Evolutionary conservation across 2,888 invertebrate species (phyloP).

Genomic region (Platycnemis pennipes): DNA sequence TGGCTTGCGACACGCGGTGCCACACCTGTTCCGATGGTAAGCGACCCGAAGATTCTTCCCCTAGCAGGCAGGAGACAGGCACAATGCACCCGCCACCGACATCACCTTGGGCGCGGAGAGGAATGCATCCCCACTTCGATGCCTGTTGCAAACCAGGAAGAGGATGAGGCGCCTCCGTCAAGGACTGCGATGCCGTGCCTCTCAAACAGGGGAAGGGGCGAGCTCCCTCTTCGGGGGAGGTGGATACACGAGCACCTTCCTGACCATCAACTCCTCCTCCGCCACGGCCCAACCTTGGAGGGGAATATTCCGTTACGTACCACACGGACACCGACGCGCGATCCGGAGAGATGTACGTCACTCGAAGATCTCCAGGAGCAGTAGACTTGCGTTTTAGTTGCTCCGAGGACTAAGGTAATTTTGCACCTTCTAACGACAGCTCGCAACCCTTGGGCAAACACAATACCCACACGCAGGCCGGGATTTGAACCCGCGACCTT

Average conservation of each 20-base stretch:
- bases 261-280: background rate
- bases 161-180: background rate
- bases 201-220: background rate
- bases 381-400: no score
- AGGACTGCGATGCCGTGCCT: background rate
- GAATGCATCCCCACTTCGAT: background rate
- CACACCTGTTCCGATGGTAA: background rate
- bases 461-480: no score
- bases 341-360: background rate
- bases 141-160: conserved; percentile 21
- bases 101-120: no score
- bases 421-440: no score
- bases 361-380: background rate
- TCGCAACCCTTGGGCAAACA: no score
- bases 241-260: background rate
- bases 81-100: background rate
- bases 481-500: no score
- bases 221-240: background rate
- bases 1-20: background rate
- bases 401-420: no score
- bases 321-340: conserved; percentile 1
- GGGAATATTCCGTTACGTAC: conserved; percentile 11
- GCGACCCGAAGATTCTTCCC: background rate
- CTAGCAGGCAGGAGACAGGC: background rate
- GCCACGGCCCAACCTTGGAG: background rate